These are phyloP conservation scores for Caenorhabditis sulstoni DNA, from an alignment of 2,888 invertebrate species.

Conservation along the genomic window DNA sequence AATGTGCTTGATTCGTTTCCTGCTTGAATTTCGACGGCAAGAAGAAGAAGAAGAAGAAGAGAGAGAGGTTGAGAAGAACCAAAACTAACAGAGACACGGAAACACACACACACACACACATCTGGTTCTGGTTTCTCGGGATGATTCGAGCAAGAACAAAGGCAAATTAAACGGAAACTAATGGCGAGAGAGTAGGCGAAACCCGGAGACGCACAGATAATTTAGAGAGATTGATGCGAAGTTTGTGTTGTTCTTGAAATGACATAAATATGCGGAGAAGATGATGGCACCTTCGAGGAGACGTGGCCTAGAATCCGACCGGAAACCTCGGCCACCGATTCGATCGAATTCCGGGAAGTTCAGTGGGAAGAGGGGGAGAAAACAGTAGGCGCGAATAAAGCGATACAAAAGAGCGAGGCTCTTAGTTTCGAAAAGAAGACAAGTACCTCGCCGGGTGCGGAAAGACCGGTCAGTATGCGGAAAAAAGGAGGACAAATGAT, in stretches of 20 bases:
- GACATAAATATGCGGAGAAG: no score
- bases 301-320: no score
- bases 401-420: constrained; percentile 22
- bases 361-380: neutral
- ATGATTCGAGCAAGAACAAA: constrained; percentile 49
- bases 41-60: neutral
- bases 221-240: constrained; percentile 52
- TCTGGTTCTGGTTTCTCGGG: constrained; percentile 56
- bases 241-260: constrained; percentile 34
- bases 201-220: constrained; percentile 36
- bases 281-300: no score
- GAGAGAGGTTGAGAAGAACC: neutral
- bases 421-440: constrained; percentile 10
- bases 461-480: constrained; percentile 57
- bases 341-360: no score
- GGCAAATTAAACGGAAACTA: constrained; percentile 42
- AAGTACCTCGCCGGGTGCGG: constrained; percentile 35
- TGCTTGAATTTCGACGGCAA: constrained; percentile 27
- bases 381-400: constrained; percentile 25
- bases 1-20: constrained; percentile 39
- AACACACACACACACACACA: constrained; percentile 39
- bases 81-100: constrained; percentile 31
- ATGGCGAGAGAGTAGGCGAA: constrained; percentile 17
- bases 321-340: no score
- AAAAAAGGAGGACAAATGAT: constrained; percentile 28